Conservation (phyloP, 1,140 invertebrate genomes). For the Euura saliciscinereae region DNA sequence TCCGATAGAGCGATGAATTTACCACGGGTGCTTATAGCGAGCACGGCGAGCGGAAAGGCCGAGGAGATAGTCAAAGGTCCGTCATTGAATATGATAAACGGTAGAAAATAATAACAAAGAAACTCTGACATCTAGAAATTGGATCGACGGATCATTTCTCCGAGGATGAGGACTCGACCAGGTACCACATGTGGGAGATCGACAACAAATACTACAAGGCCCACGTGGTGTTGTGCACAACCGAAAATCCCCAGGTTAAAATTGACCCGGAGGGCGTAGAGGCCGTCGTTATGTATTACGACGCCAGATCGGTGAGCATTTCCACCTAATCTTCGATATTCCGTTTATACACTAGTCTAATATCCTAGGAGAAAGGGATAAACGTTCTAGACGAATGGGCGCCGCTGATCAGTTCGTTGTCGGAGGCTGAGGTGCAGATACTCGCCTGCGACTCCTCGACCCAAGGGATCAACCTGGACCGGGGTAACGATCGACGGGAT, state of each 20-base stretch:
- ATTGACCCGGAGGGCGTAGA: constrained; percentile 58
- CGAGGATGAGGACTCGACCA: constrained; percentile 48
- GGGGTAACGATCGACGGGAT: constrained; percentile 38
- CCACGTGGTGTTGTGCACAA: constrained; percentile 61
- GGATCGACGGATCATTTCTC: constrained; percentile 44
- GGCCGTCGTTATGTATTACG: constrained; percentile 66
- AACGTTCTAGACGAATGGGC: constrained; percentile 40
- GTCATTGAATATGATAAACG: constrained; percentile 16
- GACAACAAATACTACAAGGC: constrained; percentile 74
- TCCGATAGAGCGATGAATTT: constrained; percentile 36
- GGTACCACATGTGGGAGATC: constrained; percentile 65
- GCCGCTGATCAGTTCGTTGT: constrained; percentile 34
- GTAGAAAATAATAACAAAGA: constrained; percentile 15
- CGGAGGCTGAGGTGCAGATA: constrained; percentile 45
- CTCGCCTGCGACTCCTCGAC: constrained; percentile 39
- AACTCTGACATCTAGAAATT: constrained; percentile 49
- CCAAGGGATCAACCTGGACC: constrained; percentile 43
- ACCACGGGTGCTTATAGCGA: constrained; percentile 46
- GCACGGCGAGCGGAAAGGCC: constrained; percentile 41
- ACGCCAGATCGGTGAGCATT: constrained; percentile 59
- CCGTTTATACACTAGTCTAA: constrained; percentile 10
- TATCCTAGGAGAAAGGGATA: constrained; percentile 51
- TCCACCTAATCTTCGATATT: constrained; percentile 15
- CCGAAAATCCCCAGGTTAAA: constrained; percentile 56
- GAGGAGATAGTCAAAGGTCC: constrained; percentile 50